Percentiles rank a stretch among this genome's conserved stretches.
phyloP scores from a whole-genome alignment of 1,140 invertebrate genomes.

The Drosophila dunni region DNA sequence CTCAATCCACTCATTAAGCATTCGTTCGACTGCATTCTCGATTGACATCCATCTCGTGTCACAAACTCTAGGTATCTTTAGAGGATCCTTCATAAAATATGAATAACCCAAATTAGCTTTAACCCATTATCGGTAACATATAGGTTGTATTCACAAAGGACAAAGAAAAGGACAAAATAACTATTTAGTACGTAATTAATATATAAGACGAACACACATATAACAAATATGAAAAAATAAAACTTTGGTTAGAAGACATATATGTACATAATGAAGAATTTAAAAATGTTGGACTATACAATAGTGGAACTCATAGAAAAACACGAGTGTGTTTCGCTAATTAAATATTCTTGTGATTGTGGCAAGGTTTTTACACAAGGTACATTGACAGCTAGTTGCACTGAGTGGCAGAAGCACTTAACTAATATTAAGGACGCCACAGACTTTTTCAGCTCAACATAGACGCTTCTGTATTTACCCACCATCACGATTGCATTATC shows the following conservation, averaged over 20 bases:
- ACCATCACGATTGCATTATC: too few relatives aligned
- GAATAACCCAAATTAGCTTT: neutral
- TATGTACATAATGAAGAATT: too few relatives aligned
- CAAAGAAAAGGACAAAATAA: too few relatives aligned
- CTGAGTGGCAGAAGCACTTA: neutral
- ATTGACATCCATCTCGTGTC: constrained; percentile 8
- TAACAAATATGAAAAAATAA: neutral
- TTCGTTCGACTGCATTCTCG: constrained; percentile 3
- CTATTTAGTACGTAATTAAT: too few relatives aligned
- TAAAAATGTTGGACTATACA: too few relatives aligned
- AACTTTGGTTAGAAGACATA: too few relatives aligned
- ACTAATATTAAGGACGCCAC: neutral
- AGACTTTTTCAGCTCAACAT: neutral
- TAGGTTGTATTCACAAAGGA: too few relatives aligned
- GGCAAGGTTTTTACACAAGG: neutral
- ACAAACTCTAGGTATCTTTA: constrained; percentile 8
- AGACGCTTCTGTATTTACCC: too few relatives aligned
- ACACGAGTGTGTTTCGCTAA: neutral
- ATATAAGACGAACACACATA: neutral
- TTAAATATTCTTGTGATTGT: too few relatives aligned
- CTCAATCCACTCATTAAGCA: constrained; percentile 7
- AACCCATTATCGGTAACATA: too few relatives aligned
- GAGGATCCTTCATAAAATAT: constrained; percentile 1
- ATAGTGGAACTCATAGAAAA: neutral
- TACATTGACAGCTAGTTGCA: neutral